A percentile compares a stretch with the other conserved stretches of the same genome.
Conservation (phyloP, 2,797 vertebrate species). For the Atherinosoma microstoma region DNA sequence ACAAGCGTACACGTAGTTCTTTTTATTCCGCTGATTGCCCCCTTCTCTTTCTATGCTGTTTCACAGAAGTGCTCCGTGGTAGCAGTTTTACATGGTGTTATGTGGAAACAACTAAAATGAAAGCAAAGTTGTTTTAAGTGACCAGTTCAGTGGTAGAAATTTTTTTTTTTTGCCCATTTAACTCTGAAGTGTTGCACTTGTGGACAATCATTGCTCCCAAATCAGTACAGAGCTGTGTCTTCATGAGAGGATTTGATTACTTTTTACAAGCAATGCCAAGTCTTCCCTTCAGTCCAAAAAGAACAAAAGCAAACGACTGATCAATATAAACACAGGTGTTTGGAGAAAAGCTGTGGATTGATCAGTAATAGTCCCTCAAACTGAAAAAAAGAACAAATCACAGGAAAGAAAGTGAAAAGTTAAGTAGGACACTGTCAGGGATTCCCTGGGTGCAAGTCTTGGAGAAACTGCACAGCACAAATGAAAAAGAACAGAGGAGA, state of each 20-base stretch:
- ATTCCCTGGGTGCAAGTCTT: conserved; percentile 81
- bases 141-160: conserved; percentile 60
- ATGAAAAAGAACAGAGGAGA: conserved; percentile 86
- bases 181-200: conserved; percentile 62
- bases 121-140: conserved; percentile 61
- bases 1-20: conserved; percentile 25
- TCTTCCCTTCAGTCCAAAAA: conserved; percentile 65
- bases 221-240: conserved; percentile 56
- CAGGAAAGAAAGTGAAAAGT: conserved; percentile 86
- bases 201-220: conserved; percentile 66
- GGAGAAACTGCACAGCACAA: conserved; percentile 84
- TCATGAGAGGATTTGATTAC: conserved; percentile 73
- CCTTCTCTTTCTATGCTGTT: conserved; percentile 32
- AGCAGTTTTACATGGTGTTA: conserved; percentile 47
- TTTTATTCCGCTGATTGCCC: conserved; percentile 33
- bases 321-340: conserved; percentile 83
- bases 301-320: conserved; percentile 74
- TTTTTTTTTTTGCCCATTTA: conserved; percentile 62
- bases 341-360: conserved; percentile 77
- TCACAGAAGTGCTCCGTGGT: conserved; percentile 32
- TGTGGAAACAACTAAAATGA: conserved; percentile 59
- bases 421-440: conserved; percentile 85
- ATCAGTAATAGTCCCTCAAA: conserved; percentile 81
- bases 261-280: conserved; percentile 72
- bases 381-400: conserved; percentile 76